These are phyloP conservation scores for Ptychobarbus kaznakovi DNA, from an alignment of 2,797 vertebrate genomes.

Conservation along the genomic window DNA sequence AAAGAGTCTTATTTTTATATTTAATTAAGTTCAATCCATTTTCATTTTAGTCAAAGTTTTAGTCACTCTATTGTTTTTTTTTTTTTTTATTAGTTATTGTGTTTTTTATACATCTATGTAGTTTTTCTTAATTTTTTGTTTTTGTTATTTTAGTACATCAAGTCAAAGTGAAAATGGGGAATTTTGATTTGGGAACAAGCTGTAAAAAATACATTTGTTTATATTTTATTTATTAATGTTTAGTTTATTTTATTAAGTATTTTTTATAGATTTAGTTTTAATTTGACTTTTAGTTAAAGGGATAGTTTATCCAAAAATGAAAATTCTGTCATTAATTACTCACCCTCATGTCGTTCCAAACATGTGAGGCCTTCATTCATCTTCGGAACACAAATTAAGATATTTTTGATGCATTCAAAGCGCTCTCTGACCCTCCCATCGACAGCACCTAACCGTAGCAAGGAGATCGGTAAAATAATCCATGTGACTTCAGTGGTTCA, in stretches of 20 bases:
- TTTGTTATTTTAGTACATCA: not conserved
- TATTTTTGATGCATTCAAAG: too few species aligned
- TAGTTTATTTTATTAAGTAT: not conserved
- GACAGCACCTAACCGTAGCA: too few species aligned
- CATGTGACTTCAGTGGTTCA: too few species aligned
- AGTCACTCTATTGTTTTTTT: not conserved
- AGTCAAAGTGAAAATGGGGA: not conserved
- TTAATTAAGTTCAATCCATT: not conserved
- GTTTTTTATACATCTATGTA: not conserved
- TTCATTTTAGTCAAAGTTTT: not conserved
- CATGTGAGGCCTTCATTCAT: too few species aligned
- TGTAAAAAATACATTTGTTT: not conserved
- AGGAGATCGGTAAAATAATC: too few species aligned
- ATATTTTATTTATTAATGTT: not conserved
- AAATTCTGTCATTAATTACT: too few species aligned
- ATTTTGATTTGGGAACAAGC: not conserved
- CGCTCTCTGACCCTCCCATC: too few species aligned
- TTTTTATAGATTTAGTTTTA: not conserved
- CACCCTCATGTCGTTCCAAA: too few species aligned
- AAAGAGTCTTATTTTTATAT: too few species aligned
- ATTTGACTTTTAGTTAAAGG: not conserved
- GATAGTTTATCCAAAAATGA: too few species aligned
- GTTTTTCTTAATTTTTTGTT: not conserved
- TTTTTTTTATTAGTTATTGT: not conserved
- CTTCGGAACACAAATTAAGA: too few species aligned